Conservation (phyloP, 2,113 vertebrate genomes). For the Camelus bactrianus region DNA sequence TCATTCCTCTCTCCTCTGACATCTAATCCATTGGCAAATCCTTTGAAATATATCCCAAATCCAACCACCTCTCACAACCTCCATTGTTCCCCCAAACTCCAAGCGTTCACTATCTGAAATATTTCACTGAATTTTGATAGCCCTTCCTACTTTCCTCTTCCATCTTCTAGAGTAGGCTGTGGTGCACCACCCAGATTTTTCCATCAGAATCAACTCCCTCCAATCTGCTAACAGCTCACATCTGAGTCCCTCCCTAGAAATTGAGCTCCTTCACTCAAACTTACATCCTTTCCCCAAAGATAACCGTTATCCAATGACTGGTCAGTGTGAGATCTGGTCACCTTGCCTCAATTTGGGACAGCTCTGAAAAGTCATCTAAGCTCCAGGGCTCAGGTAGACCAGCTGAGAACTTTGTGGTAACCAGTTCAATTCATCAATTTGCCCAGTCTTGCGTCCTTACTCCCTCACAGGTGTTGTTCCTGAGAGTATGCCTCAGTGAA, state of each 20-base stretch:
- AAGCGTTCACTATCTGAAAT: background rate
- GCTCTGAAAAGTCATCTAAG: background rate
- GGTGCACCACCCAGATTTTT: background rate
- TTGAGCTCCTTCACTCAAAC: background rate
- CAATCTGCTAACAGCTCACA: background rate
- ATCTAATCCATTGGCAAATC: constrained; percentile 27
- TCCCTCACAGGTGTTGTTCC: background rate
- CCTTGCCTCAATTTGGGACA: background rate
- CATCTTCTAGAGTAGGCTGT: background rate
- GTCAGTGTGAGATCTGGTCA: background rate
- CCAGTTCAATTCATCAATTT: background rate
- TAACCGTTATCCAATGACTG: background rate
- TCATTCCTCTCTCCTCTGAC: background rate
- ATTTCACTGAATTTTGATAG: background rate
- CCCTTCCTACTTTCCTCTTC: background rate
- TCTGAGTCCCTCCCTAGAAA: background rate
- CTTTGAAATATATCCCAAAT: constrained; percentile 48
- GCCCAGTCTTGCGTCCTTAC: background rate
- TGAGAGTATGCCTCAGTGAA: background rate
- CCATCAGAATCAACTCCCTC: background rate
- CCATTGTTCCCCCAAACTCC: background rate
- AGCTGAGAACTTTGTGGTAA: background rate
- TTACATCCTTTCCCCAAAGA: background rate
- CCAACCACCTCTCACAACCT: background rate
- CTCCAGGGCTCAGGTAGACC: background rate